These are phyloP conservation scores for Hiodon tergisus DNA, from an alignment of 2,113 vertebrate genomes.

Conservation along the genomic window DNA sequence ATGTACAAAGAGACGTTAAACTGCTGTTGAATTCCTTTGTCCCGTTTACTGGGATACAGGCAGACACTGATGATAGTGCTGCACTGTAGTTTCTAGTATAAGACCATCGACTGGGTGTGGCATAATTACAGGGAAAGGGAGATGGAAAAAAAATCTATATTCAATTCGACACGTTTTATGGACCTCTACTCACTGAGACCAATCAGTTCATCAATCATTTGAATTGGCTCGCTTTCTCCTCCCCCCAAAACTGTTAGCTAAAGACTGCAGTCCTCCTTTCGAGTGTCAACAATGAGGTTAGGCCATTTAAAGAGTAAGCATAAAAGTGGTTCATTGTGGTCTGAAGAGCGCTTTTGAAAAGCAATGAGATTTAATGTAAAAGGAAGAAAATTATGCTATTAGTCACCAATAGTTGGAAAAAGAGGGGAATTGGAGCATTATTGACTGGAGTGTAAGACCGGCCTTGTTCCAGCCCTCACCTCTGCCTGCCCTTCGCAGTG, in stretches of 20 bases:
- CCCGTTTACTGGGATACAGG: too few species aligned
- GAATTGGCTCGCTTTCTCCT: conserved; percentile 7
- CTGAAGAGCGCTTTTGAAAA: conserved; percentile 6
- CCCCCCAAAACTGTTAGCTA: conserved; percentile 21
- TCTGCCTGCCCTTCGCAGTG: conserved; percentile 25
- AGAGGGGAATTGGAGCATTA: background rate
- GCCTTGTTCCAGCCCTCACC: conserved; percentile 24
- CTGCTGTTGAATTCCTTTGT: background rate
- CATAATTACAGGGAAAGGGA: background rate
- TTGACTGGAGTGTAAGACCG: background rate
- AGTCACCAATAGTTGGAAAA: background rate
- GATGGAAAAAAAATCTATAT: conserved; percentile 35
- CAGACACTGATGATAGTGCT: too few species aligned
- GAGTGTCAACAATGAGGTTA: conserved; percentile 7
- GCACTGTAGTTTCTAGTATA: too few species aligned
- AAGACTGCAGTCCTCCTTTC: background rate
- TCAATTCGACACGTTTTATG: conserved; percentile 32
- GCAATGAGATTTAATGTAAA: background rate
- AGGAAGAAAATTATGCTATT: background rate
- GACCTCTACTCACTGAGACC: conserved; percentile 10
- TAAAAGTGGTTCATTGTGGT: conserved; percentile 4
- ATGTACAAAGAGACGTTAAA: background rate
- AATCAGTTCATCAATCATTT: conserved; percentile 22
- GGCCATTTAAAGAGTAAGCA: conserved; percentile 14
- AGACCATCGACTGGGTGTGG: background rate